Conservation (phyloP, 2,797 vertebrate genomes). For the Oceanodroma leucorhoa region DNA sequence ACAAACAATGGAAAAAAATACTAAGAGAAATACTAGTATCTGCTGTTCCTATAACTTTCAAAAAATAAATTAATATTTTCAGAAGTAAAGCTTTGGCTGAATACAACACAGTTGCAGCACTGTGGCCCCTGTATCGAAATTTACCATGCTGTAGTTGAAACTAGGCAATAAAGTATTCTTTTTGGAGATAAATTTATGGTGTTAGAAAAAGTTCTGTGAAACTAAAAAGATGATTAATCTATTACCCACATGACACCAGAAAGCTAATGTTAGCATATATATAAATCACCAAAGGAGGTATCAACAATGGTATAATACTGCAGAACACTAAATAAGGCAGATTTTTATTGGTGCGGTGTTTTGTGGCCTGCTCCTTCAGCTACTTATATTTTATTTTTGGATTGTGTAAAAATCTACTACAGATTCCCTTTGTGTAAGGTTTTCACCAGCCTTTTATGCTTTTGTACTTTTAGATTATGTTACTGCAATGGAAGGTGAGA, state of each 20-base stretch:
- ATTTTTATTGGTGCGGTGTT: background rate
- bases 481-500: background rate
- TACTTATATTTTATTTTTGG: background rate
- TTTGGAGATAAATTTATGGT: background rate
- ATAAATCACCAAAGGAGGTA: background rate
- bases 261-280: background rate
- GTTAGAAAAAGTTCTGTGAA: background rate
- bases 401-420: background rate
- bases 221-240: background rate
- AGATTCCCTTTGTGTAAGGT: background rate
- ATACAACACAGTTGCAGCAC: background rate
- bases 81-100: background rate
- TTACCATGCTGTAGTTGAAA: background rate
- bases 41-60: background rate
- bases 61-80: background rate
- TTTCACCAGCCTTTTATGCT: background rate
- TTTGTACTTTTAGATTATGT: background rate
- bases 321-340: background rate
- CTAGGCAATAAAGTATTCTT: background rate
- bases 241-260: background rate
- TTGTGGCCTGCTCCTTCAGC: background rate
- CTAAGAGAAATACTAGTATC: background rate
- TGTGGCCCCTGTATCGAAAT: background rate
- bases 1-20: background rate
- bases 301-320: background rate